Evolutionary conservation across 2,888 invertebrate species (phyloP).

Genomic region (Agrenia bidenticulata): DNA sequence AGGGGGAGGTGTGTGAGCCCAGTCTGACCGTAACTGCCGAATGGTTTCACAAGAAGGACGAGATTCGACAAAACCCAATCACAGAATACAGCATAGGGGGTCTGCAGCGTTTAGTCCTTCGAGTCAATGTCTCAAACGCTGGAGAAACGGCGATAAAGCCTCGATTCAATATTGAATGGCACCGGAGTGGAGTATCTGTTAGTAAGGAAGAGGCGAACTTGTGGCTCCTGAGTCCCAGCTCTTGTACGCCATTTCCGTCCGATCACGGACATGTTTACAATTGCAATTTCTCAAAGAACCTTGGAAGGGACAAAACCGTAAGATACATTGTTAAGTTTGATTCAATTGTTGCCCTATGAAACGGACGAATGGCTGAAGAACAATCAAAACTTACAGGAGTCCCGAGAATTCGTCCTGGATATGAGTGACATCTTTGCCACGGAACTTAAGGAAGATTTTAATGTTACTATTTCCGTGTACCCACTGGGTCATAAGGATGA

Average conservation of each 20-base stretch:
- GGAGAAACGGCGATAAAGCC: constrained; percentile 22
- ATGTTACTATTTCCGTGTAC: neutral
- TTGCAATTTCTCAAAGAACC: neutral
- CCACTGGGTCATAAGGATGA: neutral
- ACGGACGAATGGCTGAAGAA: too few species aligned
- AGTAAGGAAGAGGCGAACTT: neutral
- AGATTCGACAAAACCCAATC: neutral
- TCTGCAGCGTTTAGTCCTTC: constrained; percentile 4
- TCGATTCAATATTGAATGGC: constrained; percentile 15
- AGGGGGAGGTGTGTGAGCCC: constrained; percentile 11
- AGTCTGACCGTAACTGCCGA: constrained; percentile 6
- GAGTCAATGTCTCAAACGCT: constrained; percentile 15
- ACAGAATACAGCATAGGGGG: neutral
- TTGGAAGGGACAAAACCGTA: neutral
- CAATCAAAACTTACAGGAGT: neutral
- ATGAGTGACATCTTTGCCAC: neutral
- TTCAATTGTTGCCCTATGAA: neutral
- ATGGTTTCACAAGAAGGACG: neutral
- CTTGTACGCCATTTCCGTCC: neutral
- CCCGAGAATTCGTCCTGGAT: neutral
- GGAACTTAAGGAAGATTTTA: neutral
- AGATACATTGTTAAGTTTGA: neutral
- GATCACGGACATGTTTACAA: neutral
- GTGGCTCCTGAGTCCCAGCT: neutral
- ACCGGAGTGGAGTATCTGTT: neutral